Percentiles rank a stretch among this genome's conserved stretches.
Conservation (phyloP, 37 sponge, comb jelly and placozoan species). For the Cliona cf. orientalis region DNA sequence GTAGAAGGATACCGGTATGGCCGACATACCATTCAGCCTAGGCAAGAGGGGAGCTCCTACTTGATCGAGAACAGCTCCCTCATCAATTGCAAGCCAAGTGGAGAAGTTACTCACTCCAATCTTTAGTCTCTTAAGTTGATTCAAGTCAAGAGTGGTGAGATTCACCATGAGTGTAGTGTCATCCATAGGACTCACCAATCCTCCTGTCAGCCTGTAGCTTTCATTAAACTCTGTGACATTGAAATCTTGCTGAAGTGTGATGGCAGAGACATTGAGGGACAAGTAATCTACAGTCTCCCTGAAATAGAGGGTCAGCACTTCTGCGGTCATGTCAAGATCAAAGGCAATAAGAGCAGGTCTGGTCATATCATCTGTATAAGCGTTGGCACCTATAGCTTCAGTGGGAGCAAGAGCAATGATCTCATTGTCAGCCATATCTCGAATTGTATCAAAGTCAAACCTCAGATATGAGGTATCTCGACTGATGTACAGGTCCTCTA, state of each 20-base stretch:
- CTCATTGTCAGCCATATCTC: slow-evolving; percentile 78
- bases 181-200: slow-evolving; percentile 42
- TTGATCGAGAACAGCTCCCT: slow-evolving; percentile 70
- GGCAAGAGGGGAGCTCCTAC: slow-evolving; percentile 39
- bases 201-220: slow-evolving; percentile 53
- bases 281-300: slow-evolving; percentile 83
- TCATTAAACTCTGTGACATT: slow-evolving; percentile 26
- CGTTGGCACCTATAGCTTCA: slow-evolving; percentile 41
- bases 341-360: slow-evolving; percentile 65
- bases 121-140: slow-evolving; percentile 68
- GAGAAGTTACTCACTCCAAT: slow-evolving; percentile 64
- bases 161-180: slow-evolving; percentile 46
- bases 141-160: slow-evolving; percentile 58
- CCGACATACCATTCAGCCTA: slow-evolving; percentile 38
- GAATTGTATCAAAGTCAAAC: slow-evolving; percentile 50
- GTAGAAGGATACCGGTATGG: slow-evolving; percentile 61
- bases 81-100: slow-evolving; percentile 59
- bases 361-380: slow-evolving; percentile 67
- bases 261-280: slow-evolving; percentile 50
- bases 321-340: slow-evolving; percentile 83
- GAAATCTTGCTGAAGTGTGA: slow-evolving; percentile 67
- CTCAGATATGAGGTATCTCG: slow-evolving; percentile 49
- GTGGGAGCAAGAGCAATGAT: slow-evolving; percentile 11
- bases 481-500: slow-evolving; percentile 62
- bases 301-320: slow-evolving; percentile 71